Evolutionary conservation across 1,140 invertebrate species (phyloP), one percentile per base, ranked within the genome.

Genomic region (Hirudo medicinalis): DNA sequence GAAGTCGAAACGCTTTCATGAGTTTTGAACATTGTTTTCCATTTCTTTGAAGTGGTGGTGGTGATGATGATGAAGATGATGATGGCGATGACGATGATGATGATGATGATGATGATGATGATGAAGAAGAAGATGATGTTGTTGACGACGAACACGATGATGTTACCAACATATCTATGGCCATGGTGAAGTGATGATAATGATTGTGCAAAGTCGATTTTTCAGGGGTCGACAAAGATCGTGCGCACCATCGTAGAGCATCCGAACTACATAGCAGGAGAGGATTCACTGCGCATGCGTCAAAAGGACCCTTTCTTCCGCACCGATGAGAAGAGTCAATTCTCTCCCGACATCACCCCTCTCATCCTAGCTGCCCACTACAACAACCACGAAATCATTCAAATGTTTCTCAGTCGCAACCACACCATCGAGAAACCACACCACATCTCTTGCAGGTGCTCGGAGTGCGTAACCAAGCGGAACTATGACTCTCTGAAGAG

Each of bases 301-400:
- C 69, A 70, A 19, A 70, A 49, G 69, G 71, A 73, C 66, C 73
- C 73, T 2, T 72, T 73, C 72, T 73, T 74, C 72, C 54, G 73
- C 8, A 75, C 73, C 19, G 72, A 73, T 4, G 75, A 75, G 69
- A 75, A 75, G 32, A 71, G 68, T 76, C 81, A 80, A 0, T 98
- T 97, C 83, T 97, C 94, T 0, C 90, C 92, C 0, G 94, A 98
- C 81, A 95, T 97, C 76, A 97, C 93, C 0, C 94, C 94, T 3
- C 85, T 98, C 70, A 95, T 97, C 76, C 85, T 97, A 76, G 92
- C 94, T 2, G 93, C 94, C 25, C 94, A 97, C 82, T 86, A 91
- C 73, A 93, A 97, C 84, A 97, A 96, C 84, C 97, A 97, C 82
- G 94, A 98, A 85, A 96, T 97, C 76, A 96, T 97, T 78, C 97